phyloP scores from a whole-genome alignment of 1,140 invertebrate species.

The Microplitis demolitor region DNA sequence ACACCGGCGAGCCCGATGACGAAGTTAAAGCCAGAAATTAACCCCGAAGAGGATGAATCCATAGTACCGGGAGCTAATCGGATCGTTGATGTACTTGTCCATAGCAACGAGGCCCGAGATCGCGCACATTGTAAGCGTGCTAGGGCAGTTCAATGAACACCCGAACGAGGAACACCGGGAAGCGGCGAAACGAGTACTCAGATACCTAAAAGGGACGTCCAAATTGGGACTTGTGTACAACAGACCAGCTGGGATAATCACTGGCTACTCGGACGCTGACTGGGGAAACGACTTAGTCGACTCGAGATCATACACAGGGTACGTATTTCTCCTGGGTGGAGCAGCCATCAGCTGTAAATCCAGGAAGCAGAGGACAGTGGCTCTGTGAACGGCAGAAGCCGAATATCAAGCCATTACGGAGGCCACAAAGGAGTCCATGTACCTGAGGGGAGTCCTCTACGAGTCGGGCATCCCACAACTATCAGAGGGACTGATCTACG shows the following conservation, averaged over 20 bases:
- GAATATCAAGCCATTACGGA: background rate
- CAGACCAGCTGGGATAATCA: no score
- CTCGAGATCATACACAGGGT: no score
- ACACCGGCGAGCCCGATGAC: background rate
- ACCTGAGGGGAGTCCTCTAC: background rate
- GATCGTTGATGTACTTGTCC: background rate
- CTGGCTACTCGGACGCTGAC: no score
- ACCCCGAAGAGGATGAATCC: background rate
- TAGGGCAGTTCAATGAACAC: background rate
- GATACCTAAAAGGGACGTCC: no score
- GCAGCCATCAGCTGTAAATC: no score
- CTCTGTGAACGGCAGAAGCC: background rate
- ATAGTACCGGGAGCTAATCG: background rate
- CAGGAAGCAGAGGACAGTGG: background rate
- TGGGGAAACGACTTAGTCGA: no score
- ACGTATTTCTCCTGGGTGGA: no score
- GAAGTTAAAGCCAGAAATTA: background rate
- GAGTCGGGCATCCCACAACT: background rate
- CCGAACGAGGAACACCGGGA: background rate
- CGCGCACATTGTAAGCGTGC: background rate
- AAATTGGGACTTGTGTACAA: no score
- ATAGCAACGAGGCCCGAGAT: background rate
- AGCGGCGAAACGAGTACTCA: background rate
- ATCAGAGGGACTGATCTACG: background rate
- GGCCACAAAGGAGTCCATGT: background rate